Evolutionary conservation across 2,888 invertebrate species (phyloP), one percentile per base, ranked within the genome.

Genomic region (Pachymerium ferrugineum): DNA sequence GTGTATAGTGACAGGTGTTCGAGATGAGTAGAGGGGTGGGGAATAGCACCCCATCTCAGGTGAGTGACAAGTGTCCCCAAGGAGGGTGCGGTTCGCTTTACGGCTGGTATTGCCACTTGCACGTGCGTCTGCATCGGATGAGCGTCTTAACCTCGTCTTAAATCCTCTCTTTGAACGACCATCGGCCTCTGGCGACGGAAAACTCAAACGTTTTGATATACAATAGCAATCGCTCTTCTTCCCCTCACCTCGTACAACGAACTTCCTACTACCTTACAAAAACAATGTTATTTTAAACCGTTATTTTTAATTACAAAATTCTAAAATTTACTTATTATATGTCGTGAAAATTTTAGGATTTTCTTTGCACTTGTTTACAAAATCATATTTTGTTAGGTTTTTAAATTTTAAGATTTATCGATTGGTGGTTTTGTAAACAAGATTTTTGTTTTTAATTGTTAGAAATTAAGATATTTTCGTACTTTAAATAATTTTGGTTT

Each of bases 111-210:
- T 28, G 22, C 62, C 28, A 10, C 28, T 28, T 62, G 62, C 62
- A 62, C 62, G 62, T 62, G 62, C 62, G 62, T 62, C 28, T 62
- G 62, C 62, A 62, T 62, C 62, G 12, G 62, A 62, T 62, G 62
- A 62, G 62, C 62, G 62, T 62, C 62, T 62, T 62, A 62, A 62
- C 62, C 62, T 25, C 25, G 22, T 62, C 28, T 28, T 62, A 62
- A 62, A 62, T 62, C 62, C 62, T 62, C 62, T 28, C 28, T 25
- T 62, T 62, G 62, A 62, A 62, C 28, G 62, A 28, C 62, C 62
- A 62, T 62, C 14, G 62, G 62, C 62, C 62, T 62, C 62, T 62
- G 62, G 62, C 62, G 62, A 62, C 62, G 62, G 62, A 62, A 25
- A 25, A 62, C 62, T 62, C 62, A 62, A 62, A 62, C 62, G 62